Evolutionary conservation across 1,140 invertebrate genomes (phyloP).

Genomic region (Cherax quadricarinatus): DNA sequence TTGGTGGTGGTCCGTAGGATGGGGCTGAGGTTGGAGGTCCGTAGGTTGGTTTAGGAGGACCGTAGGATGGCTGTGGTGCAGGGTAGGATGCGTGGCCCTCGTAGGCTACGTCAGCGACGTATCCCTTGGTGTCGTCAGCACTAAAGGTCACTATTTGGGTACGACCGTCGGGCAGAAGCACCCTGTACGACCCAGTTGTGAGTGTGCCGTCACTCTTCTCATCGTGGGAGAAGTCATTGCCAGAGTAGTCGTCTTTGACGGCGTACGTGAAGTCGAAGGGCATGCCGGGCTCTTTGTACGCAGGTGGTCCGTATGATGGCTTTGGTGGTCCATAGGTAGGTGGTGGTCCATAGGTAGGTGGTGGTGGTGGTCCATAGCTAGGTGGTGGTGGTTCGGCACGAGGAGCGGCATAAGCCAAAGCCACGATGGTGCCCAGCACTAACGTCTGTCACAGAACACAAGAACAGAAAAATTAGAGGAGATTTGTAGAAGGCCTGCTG

Average conservation of each 20-base stretch:
- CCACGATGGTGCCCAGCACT: conserved; percentile 4
- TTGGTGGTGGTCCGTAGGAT: conserved; percentile 18
- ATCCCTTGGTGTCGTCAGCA: conserved; percentile 87
- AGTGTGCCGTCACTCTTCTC: conserved; percentile 51
- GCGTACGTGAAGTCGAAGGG: conserved; percentile 85
- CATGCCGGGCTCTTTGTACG: conserved; percentile 61
- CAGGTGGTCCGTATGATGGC: neutral
- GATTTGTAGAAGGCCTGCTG: too few relatives aligned
- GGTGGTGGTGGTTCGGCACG: conserved; percentile 14
- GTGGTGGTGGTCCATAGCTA: conserved; percentile 25
- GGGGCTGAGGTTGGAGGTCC: conserved; percentile 14
- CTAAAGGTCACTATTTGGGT: conserved; percentile 86
- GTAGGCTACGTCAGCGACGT: conserved; percentile 86
- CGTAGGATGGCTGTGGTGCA: conserved; percentile 25
- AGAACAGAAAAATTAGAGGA: too few relatives aligned
- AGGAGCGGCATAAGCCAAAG: conserved; percentile 30
- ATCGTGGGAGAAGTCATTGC: conserved; percentile 80
- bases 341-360: conserved; percentile 34
- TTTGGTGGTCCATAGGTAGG: conserved; percentile 30
- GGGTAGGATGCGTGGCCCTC: conserved; percentile 81
- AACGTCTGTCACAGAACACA: neutral
- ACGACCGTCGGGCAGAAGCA: conserved; percentile 86
- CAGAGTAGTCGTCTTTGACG: conserved; percentile 83
- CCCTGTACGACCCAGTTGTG: conserved; percentile 85
- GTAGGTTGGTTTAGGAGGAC: neutral